These are phyloP conservation scores for Cyclura pinguis DNA, from an alignment of 2,797 vertebrate genomes.

Conservation along the genomic window DNA sequence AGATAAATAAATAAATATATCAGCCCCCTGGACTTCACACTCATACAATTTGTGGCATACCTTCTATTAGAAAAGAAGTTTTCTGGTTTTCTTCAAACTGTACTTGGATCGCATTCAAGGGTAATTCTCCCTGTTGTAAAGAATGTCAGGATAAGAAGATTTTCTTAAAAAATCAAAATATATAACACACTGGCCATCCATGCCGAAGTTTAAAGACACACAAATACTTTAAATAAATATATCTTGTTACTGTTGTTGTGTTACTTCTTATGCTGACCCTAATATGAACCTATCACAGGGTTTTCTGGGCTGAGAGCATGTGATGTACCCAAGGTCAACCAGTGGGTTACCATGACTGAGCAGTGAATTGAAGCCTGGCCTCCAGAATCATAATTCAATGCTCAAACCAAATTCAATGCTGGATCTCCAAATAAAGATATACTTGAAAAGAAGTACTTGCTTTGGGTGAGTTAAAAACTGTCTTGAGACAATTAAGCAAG, in stretches of 20 bases:
- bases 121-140: conserved; percentile 91
- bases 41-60: conserved; percentile 69
- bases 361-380: no score
- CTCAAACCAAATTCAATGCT: no score
- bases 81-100: conserved; percentile 91
- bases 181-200: no score
- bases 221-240: not conserved
- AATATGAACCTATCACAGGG: no score
- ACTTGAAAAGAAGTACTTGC: not conserved
- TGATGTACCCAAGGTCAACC: no score
- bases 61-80: conserved; percentile 94
- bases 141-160: conserved; percentile 10
- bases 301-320: no score
- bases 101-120: conserved; percentile 90
- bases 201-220: not conserved
- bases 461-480: not conserved
- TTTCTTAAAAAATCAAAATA: not conserved
- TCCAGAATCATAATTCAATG: no score
- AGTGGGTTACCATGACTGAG: no score
- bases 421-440: not conserved
- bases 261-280: no score
- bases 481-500: not conserved
- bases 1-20: no score
- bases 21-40: not conserved
- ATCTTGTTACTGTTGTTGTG: no score